phyloP scores from a whole-genome alignment of 1,140 invertebrate species.

The Tribolium madens region DNA sequence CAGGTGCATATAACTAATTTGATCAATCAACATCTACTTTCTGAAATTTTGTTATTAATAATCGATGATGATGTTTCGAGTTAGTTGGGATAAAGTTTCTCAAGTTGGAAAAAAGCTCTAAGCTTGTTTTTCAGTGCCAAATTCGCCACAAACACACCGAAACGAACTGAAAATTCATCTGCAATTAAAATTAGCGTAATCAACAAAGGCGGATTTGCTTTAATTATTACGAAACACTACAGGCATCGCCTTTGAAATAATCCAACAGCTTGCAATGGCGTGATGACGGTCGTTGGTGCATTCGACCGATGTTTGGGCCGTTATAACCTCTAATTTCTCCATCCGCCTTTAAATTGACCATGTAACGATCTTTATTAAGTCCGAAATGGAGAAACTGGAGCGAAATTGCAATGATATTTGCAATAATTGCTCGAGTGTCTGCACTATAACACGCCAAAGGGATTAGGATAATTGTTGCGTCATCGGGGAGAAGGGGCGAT shows the following conservation, averaged over 20 bases:
- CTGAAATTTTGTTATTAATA: neutral
- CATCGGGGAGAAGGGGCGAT: neutral
- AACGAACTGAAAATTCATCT: constrained; percentile 22
- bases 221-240: constrained; percentile 4
- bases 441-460: neutral
- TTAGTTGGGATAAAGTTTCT: neutral
- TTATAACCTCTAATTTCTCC: constrained; percentile 9
- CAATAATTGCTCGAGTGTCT: constrained; percentile 11
- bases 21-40: too few relatives aligned
- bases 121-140: neutral
- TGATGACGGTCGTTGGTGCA: constrained; percentile 6
- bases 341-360: constrained; percentile 19
- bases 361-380: constrained; percentile 34
- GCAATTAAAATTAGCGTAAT: constrained; percentile 28
- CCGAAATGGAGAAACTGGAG: constrained; percentile 8
- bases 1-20: neutral
- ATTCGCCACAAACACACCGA: constrained; percentile 1
- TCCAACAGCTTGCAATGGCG: constrained; percentile 2
- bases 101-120: neutral
- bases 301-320: neutral
- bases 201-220: constrained; percentile 18
- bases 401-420: constrained; percentile 31
- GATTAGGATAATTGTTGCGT: constrained; percentile 11
- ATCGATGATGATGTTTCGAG: neutral
- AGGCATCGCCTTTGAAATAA: constrained; percentile 1